Base-by-base conservation (phyloP, 2,888 invertebrate genomes). In the Timema cristinae region DNA sequence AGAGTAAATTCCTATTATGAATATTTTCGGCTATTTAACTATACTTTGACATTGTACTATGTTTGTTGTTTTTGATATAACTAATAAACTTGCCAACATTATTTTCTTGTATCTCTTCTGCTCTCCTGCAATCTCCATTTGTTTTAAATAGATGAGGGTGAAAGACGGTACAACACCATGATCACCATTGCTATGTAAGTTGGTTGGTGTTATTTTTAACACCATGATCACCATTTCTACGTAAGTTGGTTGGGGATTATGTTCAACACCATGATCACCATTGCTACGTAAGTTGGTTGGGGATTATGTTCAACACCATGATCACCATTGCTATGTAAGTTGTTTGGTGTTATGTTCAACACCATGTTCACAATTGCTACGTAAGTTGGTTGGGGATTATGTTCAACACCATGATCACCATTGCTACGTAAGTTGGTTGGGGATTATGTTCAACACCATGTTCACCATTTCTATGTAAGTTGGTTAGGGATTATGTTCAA, bases 201-300 rank as follows among this genome's bases (percentile, higher is more conserved):
- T 89, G 6, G 91, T 91, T 82, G 90, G 93, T 16, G 88, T 89
- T 50, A 84, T 93, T 61, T 96, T 90, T 80, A 92, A 95, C 76
- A 91, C 92, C 77, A 88, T 90, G 75, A 91, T 93, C 73, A 94
- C 94, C 0, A 84, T 93, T 71, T 90, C 92, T 11, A 89, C 86
- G 89, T 89, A 80, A 78, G 79, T 77, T 32, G 32, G 6, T 91
- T 91, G 82, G 90, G 93, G 16, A 88, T 89, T 50, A 84, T 93
- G 63, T 96, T 90, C 80, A 92, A 95, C 76, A 91, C 92, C 77
- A 88, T 90, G 75, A 91, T 93, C 73, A 94, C 94, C 0, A 84
- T 93, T 71, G 90, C 92, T 11, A 89, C 86, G 89, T 89, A 80
- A 78, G 79, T 77, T 32, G 32, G 6, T 91, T 91, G 82, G 90